A percentile compares a stretch with the other conserved stretches of the same genome.
Evolutionary conservation across 1,140 invertebrate species (phyloP).

Genomic region (Panagrolaimus sp.): DNA sequence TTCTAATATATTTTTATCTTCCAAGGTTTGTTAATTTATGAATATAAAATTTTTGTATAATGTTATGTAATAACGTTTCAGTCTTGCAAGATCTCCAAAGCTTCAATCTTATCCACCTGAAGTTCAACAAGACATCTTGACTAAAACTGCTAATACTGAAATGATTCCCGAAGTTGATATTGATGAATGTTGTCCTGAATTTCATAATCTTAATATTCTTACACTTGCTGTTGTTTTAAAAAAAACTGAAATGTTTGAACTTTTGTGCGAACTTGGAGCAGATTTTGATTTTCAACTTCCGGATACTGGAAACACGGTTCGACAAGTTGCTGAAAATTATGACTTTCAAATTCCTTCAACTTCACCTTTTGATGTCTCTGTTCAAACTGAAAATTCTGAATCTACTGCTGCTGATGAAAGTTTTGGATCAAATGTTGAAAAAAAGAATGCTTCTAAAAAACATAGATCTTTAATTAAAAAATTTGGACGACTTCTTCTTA

Average conservation of each 20-base stretch:
- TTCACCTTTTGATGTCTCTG: no score
- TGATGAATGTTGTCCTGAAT: neutral
- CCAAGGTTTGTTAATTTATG: neutral
- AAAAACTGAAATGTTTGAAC: neutral
- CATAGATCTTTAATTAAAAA: no score
- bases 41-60: neutral
- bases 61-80: neutral
- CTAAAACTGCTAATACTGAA: neutral
- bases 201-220: conserved; percentile 3
- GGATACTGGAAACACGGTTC: neutral
- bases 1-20: neutral
- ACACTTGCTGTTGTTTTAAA: neutral
- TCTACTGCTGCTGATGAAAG: no score
- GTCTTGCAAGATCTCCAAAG: neutral
- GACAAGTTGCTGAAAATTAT: neutral
- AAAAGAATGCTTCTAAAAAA: no score
- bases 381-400: no score
- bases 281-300: neutral
- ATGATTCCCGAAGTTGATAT: neutral
- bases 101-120: neutral
- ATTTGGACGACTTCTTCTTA: no score
- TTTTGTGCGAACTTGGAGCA: neutral
- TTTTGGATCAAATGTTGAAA: no score
- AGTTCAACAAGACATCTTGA: neutral
- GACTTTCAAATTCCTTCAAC: neutral